Evolutionary conservation across 2,797 vertebrate genomes (phyloP).

Genomic region (Anguilla obscura): DNA sequence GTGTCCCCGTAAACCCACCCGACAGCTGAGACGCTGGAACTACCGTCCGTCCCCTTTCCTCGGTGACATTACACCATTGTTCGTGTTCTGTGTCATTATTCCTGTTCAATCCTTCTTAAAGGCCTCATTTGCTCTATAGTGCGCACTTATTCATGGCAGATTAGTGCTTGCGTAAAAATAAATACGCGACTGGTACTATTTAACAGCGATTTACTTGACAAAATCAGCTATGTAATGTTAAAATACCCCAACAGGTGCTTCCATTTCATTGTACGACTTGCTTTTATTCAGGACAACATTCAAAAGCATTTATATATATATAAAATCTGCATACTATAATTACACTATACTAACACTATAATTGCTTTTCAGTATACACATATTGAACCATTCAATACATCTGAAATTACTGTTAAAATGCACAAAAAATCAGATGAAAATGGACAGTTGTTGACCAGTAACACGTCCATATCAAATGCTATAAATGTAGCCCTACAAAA

Average conservation of each 20-base stretch:
- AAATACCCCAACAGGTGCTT: no score
- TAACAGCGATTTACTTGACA: neutral
- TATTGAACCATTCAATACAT: no score
- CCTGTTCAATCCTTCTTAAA: neutral
- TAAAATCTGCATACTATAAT: no score
- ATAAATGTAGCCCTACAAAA: no score
- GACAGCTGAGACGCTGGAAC: slow-evolving; percentile 24
- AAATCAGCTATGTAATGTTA: neutral
- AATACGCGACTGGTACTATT: neutral
- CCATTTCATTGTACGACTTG: neutral
- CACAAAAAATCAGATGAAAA: no score
- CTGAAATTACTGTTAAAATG: no score
- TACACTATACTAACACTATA: no score
- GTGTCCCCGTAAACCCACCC: slow-evolving; percentile 56
- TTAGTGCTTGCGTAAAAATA: neutral
- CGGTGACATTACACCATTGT: slow-evolving; percentile 10
- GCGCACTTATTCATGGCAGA: neutral
- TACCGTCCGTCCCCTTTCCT: neutral
- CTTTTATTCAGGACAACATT: neutral
- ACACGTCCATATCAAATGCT: neutral
- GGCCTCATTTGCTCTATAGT: neutral
- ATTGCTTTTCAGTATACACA: no score
- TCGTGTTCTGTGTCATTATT: neutral
- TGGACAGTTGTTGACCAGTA: neutral
- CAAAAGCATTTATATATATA: neutral